These are phyloP conservation scores for Suncus etruscus DNA, from an alignment of 2,113 vertebrate genomes.

Conservation along the genomic window DNA sequence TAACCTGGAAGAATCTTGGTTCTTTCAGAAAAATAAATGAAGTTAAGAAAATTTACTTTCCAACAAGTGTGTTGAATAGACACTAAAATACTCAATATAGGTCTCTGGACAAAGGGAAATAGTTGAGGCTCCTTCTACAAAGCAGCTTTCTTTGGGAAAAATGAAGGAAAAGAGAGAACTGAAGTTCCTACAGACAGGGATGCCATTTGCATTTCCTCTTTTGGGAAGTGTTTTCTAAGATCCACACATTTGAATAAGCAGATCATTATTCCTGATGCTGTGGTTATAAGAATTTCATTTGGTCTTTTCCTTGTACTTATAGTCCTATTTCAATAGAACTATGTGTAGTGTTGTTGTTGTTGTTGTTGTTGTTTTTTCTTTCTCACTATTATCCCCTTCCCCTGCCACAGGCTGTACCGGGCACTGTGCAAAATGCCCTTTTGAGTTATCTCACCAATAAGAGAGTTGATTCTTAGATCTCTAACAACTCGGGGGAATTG, in stretches of 20 bases:
- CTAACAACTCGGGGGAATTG: background rate
- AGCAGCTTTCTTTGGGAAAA: background rate
- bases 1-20: background rate
- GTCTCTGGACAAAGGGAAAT: background rate
- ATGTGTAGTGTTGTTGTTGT: background rate
- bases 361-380: background rate
- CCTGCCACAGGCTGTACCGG: background rate
- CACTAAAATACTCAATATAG: slow-evolving; percentile 21
- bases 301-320: background rate
- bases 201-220: slow-evolving; percentile 43
- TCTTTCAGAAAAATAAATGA: slow-evolving; percentile 13
- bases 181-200: background rate
- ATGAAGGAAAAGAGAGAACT: background rate
- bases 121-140: background rate
- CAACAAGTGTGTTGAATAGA: background rate
- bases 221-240: slow-evolving; percentile 45
- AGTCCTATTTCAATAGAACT: background rate
- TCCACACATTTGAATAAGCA: slow-evolving; percentile 34
- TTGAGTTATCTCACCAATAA: background rate
- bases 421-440: background rate
- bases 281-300: background rate
- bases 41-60: background rate
- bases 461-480: background rate
- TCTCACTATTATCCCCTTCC: background rate
- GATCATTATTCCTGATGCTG: slow-evolving; percentile 10